These are phyloP conservation scores for Caenorhabditis virilis DNA, from an alignment of 2,888 invertebrate species.

Conservation along the genomic window DNA sequence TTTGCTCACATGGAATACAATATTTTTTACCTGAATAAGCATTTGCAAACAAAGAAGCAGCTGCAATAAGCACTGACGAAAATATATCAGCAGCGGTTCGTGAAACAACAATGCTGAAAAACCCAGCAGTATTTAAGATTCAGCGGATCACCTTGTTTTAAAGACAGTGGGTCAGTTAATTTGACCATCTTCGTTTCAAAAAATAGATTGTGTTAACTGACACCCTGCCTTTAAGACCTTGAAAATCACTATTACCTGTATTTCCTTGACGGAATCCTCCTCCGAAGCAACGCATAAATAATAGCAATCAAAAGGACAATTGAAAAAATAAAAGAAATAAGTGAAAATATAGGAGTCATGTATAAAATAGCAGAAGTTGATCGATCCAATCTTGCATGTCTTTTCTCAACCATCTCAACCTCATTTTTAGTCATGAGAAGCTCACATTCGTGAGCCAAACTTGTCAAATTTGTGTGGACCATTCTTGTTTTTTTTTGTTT, in stretches of 20 bases:
- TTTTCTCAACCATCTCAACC: slow-evolving; percentile 23
- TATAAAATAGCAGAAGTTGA: slow-evolving; percentile 37
- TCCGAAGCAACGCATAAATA: slow-evolving; percentile 36
- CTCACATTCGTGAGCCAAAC: slow-evolving; percentile 31
- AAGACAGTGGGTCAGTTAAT: too few relatives aligned
- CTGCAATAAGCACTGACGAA: slow-evolving; percentile 41
- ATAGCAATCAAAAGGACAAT: slow-evolving; percentile 43
- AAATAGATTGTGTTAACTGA: too few relatives aligned
- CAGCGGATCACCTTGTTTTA: too few relatives aligned
- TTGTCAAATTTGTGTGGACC: slow-evolving; percentile 34
- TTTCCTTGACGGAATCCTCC: slow-evolving; percentile 50
- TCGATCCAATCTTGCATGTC: slow-evolving; percentile 33
- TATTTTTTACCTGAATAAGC: slow-evolving; percentile 12
- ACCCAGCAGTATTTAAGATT: too few relatives aligned
- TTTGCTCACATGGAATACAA: not conserved
- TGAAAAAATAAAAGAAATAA: slow-evolving; percentile 32
- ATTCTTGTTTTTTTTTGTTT: slow-evolving; percentile 13
- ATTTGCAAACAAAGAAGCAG: slow-evolving; percentile 44
- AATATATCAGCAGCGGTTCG: slow-evolving; percentile 46
- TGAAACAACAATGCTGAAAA: slow-evolving; percentile 45
- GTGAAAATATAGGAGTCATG: slow-evolving; percentile 43
- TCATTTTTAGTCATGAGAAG: slow-evolving; percentile 29
- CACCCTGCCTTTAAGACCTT: too few relatives aligned
- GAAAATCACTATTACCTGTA: slow-evolving; percentile 49
- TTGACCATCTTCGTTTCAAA: too few relatives aligned